Percentiles rank a stretch among this genome's conserved stretches.
These are phyloP conservation scores for Diplodus puntazzo DNA, from an alignment of 2,797 vertebrate species.

Conservation along the genomic window DNA sequence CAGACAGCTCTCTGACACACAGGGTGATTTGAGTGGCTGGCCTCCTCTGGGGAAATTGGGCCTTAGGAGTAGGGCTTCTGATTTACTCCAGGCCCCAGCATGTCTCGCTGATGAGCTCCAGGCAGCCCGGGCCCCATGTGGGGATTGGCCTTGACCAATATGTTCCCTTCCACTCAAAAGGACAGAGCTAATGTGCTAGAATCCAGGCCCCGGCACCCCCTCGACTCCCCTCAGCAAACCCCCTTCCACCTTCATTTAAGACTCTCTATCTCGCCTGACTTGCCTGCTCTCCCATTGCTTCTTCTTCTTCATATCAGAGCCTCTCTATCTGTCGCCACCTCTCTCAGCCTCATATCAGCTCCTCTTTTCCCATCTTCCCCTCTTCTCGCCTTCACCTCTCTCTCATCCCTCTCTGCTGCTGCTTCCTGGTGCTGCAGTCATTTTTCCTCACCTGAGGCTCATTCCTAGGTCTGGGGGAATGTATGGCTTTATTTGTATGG, in stretches of 20 bases:
- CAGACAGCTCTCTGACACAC: conserved; percentile 57
- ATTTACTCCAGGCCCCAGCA: conserved; percentile 84
- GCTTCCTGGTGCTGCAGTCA: conserved; percentile 81
- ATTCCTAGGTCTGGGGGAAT: conserved; percentile 79
- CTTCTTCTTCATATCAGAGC: conserved; percentile 72
- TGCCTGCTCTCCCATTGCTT: conserved; percentile 65
- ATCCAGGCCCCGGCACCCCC: conserved; percentile 54
- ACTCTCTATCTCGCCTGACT: conserved; percentile 76
- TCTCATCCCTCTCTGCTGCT: conserved; percentile 71
- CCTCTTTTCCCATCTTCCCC: conserved; percentile 70
- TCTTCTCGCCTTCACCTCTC: conserved; percentile 54
- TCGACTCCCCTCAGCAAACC: conserved; percentile 57
- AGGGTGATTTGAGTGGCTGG: conserved; percentile 80
- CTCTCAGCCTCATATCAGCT: conserved; percentile 71
- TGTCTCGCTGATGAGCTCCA: conserved; percentile 84
- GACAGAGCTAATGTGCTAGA: conserved; percentile 82
- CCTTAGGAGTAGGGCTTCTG: conserved; percentile 76
- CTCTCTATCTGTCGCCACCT: conserved; percentile 72
- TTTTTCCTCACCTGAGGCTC: conserved; percentile 83
- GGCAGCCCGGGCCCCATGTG: conserved; percentile 73
- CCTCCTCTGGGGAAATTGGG: conserved; percentile 83
- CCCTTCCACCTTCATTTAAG: conserved; percentile 78
- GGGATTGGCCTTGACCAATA: conserved; percentile 80
- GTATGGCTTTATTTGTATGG: conserved; percentile 86
- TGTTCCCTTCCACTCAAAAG: conserved; percentile 82